These are phyloP conservation scores for Hololepta plana DNA, from an alignment of 2,888 invertebrate species.

Conservation along the genomic window DNA sequence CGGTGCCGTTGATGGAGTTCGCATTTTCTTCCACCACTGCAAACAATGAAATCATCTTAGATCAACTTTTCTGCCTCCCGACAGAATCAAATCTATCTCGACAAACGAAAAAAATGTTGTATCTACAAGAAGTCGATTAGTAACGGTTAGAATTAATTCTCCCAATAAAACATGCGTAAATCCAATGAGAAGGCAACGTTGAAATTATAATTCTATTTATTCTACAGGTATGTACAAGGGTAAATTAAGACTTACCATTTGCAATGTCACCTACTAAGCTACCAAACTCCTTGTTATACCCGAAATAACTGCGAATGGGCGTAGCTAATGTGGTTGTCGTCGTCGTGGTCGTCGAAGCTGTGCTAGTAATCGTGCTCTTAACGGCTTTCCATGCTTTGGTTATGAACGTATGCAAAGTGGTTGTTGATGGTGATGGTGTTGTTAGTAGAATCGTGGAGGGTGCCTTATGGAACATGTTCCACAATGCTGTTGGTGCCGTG, in stretches of 20 bases:
- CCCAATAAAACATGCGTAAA: too few relatives aligned
- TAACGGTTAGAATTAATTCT: too few relatives aligned
- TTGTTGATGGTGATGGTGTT: constrained; percentile 16
- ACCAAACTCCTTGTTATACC: constrained; percentile 25
- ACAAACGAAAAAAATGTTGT: too few relatives aligned
- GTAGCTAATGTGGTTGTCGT: constrained; percentile 12
- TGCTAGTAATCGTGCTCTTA: too few relatives aligned
- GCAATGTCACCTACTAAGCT: constrained; percentile 20
- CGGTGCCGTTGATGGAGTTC: constrained; percentile 15
- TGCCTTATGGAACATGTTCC: constrained; percentile 10
- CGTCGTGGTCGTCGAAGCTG: too few relatives aligned
- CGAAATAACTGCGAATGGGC: constrained; percentile 22
- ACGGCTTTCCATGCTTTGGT: constrained; percentile 21
- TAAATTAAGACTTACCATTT: constrained; percentile 16
- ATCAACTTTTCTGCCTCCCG: too few relatives aligned
- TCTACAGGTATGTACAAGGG: too few relatives aligned
- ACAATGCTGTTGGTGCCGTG: constrained; percentile 9
- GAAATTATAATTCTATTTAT: too few relatives aligned
- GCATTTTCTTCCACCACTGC: constrained; percentile 6
- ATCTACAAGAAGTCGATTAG: too few relatives aligned
- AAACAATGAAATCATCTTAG: background rate
- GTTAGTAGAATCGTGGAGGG: too few relatives aligned
- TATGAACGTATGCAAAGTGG: constrained; percentile 18
- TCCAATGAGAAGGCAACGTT: too few relatives aligned
- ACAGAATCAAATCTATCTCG: too few relatives aligned